Base-by-base conservation (phyloP, 2,797 vertebrate genomes). In the Anabas testudineus region DNA sequence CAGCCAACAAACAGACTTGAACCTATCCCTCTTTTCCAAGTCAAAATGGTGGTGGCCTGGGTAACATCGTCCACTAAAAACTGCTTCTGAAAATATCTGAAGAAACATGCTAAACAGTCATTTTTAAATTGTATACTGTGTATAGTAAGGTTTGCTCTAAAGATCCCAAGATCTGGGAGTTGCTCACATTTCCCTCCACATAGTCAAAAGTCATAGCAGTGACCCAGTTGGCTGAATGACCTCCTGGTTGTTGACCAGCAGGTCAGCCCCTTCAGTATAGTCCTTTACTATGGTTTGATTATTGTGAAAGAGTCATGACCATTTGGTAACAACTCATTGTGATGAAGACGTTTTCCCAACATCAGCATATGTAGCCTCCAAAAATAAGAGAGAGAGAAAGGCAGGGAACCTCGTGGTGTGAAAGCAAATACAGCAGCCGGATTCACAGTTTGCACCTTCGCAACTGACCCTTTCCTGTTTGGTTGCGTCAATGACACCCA, bases 401-500 rank as follows among this genome's bases (percentile, higher is more conserved):
- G 3, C 7, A 59, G 58, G 46, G 74, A 73, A 42, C 12, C 57
- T 36, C 9, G 46, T 7, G 42, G 84, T 69, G 85, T 80, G 63
- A 88, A 89, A 87, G 65, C 75, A 88, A 87, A 89, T 66, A 85
- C 65, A 71, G 56, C 72, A 61, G 48, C 55, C 12, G 22, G 68
- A 75, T 67, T 67, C 67, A 79, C 43, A 67, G 67, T 68, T 88
- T 36, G n/a, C 82, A 90, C 82, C 83, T 86, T 78, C 37, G 64
- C 52, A 60, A 57, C 42, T 69, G 74, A 87, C 51, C 71, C 74
- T 56, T 74, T 73, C 61, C 71, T 60, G 61, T 56, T 57, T 19
- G 59, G 68, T 49, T 83, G 61, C 72, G 65, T 89, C 90, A 91
- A 22, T 87, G 78, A 86, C 86, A 83, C 85, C 80, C 54, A 58